Evolutionary conservation across 2,888 invertebrate genomes (phyloP).

Genomic region (Junonia oenone): DNA sequence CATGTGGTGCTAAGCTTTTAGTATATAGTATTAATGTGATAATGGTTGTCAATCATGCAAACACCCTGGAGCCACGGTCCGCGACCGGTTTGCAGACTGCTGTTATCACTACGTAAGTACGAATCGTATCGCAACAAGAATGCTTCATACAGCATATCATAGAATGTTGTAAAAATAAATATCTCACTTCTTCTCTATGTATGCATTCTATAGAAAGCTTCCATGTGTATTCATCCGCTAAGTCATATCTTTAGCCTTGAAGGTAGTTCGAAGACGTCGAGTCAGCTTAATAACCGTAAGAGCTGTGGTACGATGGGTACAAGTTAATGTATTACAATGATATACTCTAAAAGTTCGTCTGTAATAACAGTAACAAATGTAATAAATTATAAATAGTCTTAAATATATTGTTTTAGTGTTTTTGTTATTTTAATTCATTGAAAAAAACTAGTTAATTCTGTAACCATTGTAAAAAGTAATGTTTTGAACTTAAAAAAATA

Average conservation of each 20-base stretch:
- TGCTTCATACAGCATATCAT: conserved; percentile 62
- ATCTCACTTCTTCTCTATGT: conserved; percentile 56
- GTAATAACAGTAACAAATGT: too few relatives aligned
- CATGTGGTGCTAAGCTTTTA: conserved; percentile 60
- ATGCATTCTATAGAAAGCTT: conserved; percentile 69
- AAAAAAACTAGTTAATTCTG: too few relatives aligned
- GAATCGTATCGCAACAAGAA: conserved; percentile 64
- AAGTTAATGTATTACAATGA: not conserved
- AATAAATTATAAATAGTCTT: too few relatives aligned
- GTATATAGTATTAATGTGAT: conserved; percentile 74
- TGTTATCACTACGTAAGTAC: conserved; percentile 67
- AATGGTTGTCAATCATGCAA: conserved; percentile 79
- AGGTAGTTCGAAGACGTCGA: conserved; percentile 12
- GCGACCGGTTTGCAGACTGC: conserved; percentile 65
- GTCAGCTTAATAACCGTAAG: conserved; percentile 12
- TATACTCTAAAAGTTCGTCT: too few relatives aligned
- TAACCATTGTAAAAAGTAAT: too few relatives aligned
- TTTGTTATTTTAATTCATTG: too few relatives aligned
- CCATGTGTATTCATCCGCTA: conserved; percentile 44
- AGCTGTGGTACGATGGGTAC: conserved; percentile 2
- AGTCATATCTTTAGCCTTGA: conserved; percentile 20
- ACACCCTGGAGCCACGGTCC: conserved; percentile 62
- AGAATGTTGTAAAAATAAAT: conserved; percentile 60
- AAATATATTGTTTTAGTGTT: too few relatives aligned
- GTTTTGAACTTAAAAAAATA: not conserved